Base-by-base conservation (phyloP, 2,888 invertebrate genomes). In the Lapara coniferarum region DNA sequence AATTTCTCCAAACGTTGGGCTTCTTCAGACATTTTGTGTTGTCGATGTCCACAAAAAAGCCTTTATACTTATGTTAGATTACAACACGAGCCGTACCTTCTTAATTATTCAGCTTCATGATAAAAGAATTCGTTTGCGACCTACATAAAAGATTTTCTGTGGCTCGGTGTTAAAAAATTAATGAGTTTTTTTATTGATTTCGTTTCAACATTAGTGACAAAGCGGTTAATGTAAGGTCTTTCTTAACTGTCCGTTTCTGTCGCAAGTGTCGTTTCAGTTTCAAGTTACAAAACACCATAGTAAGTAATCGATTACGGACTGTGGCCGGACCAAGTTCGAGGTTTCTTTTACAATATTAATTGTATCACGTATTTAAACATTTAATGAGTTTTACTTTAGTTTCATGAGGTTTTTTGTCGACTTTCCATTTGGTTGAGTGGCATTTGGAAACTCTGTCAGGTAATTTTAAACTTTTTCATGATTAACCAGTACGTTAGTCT, bases 251-350 rank as follows among this genome's bases (percentile, higher is more conserved):
- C 8, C 37, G 37, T 37, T 37, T 37, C 71, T 76, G 74, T 74
- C 63, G 79, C 76, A 74, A 79, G 72, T 71, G 19, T 74, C 70
- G 56, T 75, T 67, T 67, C 59, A 68, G 37, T 67, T 71, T 71
- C 66, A 67, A 70, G 70, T 78, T 74, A 75, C 75, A 73, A 69
- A 76, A 75, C 73, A 71, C 71, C 73, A 77, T 75, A 75, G 72
- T 70, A 72, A 56, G 66, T 71, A 79, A 80, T 79, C 71, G 74
- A 78, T 78, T 79, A 78, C 72, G 49, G 13, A 63, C 49, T 55
- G 19, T 19, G 16, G 44, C 58, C 13, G 13, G 16, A 25, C 56
- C 57, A 49, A 63, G 63, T 63, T 63, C 63, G 63, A 63, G 49
- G 16, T 44, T 59, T 44, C 13, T 49, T 49, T 46, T n/a, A 63